phyloP scores from a whole-genome alignment of 2,888 invertebrate species.

The Athrips mouffetella region DNA sequence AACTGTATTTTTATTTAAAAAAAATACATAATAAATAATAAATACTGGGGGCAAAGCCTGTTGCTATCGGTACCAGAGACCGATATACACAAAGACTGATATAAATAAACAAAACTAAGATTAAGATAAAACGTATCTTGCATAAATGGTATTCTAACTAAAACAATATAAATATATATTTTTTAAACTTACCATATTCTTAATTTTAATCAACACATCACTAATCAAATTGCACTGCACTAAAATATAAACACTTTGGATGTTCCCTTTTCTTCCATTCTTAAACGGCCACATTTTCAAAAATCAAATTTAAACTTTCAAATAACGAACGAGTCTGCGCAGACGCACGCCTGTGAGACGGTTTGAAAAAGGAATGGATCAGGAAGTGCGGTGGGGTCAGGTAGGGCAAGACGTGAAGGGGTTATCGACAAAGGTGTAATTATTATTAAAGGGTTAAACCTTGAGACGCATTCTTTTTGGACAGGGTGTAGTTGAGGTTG shows the following conservation, averaged over 20 bases:
- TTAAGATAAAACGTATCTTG: too few species aligned
- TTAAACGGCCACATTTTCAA: not conserved
- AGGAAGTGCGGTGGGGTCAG: constrained; percentile 73
- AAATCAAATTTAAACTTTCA: constrained; percentile 18
- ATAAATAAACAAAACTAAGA: too few species aligned
- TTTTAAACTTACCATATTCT: constrained; percentile 9
- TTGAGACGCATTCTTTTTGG: constrained; percentile 28
- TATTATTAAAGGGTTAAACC: constrained; percentile 65
- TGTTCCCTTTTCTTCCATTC: not conserved
- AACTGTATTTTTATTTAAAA: too few species aligned
- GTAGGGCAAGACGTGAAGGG: constrained; percentile 73
- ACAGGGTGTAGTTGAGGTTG: constrained; percentile 60
- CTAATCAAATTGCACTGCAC: constrained; percentile 20
- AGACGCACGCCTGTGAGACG: constrained; percentile 65
- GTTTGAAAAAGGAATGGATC: constrained; percentile 68
- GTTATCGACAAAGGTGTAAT: constrained; percentile 67
- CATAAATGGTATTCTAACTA: too few species aligned
- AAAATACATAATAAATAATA: too few species aligned
- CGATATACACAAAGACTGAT: too few species aligned
- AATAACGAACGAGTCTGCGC: constrained; percentile 52
- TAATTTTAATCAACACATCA: constrained; percentile 20
- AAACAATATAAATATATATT: too few species aligned
- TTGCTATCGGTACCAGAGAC: too few species aligned
- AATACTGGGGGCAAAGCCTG: too few species aligned
- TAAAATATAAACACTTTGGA: not conserved